phyloP scores from a whole-genome alignment of 2,888 invertebrate species.

The Noctuana brunneofusca region DNA sequence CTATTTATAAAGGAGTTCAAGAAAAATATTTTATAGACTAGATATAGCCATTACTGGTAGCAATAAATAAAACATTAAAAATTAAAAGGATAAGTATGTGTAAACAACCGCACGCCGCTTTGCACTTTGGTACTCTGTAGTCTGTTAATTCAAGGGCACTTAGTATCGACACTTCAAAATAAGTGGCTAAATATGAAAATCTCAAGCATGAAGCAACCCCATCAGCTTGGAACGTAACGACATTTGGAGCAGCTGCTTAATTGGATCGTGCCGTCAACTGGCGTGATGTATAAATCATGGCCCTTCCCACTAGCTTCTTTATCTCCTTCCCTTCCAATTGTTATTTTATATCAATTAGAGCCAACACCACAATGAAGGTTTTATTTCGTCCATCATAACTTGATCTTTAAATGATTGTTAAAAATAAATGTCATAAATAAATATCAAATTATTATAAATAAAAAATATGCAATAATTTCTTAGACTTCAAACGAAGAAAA shows the following conservation, averaged over 20 bases:
- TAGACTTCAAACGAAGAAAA: too few relatives aligned
- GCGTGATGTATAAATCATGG: conserved; percentile 51
- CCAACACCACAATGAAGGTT: not conserved
- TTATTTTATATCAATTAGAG: conserved; percentile 66
- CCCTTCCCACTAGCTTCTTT: conserved; percentile 35
- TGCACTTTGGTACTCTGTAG: not conserved
- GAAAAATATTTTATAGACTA: too few relatives aligned
- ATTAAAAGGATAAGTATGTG: too few relatives aligned
- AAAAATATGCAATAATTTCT: too few relatives aligned
- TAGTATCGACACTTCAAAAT: conserved; percentile 19
- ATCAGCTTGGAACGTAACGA: conserved; percentile 35
- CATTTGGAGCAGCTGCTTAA: conserved; percentile 48
- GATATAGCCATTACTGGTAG: too few relatives aligned
- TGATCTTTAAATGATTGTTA: not conserved
- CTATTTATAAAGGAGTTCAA: too few relatives aligned
- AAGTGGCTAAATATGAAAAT: conserved; percentile 41
- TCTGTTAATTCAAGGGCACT: conserved; percentile 6
- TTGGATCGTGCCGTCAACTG: conserved; percentile 43
- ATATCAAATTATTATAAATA: too few relatives aligned
- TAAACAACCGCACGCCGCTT: not conserved
- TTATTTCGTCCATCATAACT: conserved; percentile 1
- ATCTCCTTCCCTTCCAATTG: conserved; percentile 52
- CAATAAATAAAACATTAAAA: too few relatives aligned
- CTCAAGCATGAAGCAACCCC: conserved; percentile 42
- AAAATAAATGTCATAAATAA: not conserved